These are phyloP conservation scores for Sepiola atlantica DNA, from an alignment of 2,888 invertebrate species.

Conservation along the genomic window DNA sequence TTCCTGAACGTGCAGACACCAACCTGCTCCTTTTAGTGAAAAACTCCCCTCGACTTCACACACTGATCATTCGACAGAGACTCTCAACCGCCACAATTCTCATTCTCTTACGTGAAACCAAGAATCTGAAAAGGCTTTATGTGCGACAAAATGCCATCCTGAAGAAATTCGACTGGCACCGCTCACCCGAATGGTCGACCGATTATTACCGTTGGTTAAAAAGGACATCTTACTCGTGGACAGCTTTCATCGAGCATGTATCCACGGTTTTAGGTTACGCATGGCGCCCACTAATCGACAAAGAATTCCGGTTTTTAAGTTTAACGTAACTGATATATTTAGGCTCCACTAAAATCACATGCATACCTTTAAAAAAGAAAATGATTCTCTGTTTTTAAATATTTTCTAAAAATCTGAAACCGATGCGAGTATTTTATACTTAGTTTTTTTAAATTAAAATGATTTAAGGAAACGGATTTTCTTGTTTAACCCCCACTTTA, in stretches of 20 bases:
- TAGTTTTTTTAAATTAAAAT: too few relatives aligned
- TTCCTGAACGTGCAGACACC: slow-evolving; percentile 83
- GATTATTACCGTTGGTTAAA: slow-evolving; percentile 83
- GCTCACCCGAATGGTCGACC: slow-evolving; percentile 81
- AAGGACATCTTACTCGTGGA: slow-evolving; percentile 80
- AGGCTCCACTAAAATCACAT: too few relatives aligned
- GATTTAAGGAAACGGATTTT: too few relatives aligned
- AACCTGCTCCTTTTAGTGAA: slow-evolving; percentile 81
- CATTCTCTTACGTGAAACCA: slow-evolving; percentile 81
- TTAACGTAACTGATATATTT: background rate
- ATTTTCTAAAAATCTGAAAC: too few relatives aligned
- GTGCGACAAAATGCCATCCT: slow-evolving; percentile 84
- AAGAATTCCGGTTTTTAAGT: slow-evolving; percentile 64
- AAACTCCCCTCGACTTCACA: slow-evolving; percentile 81
- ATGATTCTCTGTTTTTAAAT: too few relatives aligned
- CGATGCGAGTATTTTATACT: too few relatives aligned
- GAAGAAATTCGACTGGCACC: slow-evolving; percentile 80
- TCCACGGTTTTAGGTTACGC: slow-evolving; percentile 81
- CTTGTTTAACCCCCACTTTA: too few relatives aligned
- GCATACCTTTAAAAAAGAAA: too few relatives aligned
- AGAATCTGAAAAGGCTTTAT: slow-evolving; percentile 80
- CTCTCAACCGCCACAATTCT: slow-evolving; percentile 86
- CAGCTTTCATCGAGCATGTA: slow-evolving; percentile 81
- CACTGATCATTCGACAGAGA: slow-evolving; percentile 83
- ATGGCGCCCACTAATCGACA: slow-evolving; percentile 78